A percentile compares a stretch with the other conserved stretches of the same genome.
phyloP scores from a whole-genome alignment of 2,113 vertebrate species.

The Ailuropoda melanoleuca region DNA sequence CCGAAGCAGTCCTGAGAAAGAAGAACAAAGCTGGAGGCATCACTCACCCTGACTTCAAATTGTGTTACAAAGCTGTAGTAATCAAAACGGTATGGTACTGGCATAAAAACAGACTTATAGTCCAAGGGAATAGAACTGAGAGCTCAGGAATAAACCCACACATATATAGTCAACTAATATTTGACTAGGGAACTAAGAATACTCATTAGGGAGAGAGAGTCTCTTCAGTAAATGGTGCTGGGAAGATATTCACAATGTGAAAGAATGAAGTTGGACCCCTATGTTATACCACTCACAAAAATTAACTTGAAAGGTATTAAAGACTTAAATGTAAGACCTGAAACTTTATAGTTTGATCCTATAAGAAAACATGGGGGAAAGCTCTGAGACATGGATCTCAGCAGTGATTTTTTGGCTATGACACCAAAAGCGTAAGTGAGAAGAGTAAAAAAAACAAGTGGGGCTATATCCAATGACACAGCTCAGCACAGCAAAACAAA shows the following conservation, averaged over 20 bases:
- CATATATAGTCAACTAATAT: not conserved
- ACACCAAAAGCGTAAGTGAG: not conserved
- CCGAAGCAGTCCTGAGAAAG: not conserved
- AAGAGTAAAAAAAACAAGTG: not conserved
- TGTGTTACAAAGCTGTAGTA: not conserved
- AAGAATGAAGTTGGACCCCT: not conserved
- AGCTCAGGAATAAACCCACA: not conserved
- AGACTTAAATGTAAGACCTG: not conserved
- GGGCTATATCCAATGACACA: not conserved
- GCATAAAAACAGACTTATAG: not conserved
- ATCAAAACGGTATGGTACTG: not conserved
- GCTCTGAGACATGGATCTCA: not conserved
- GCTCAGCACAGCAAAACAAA: not conserved
- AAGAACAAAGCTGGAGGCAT: not conserved
- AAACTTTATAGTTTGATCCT: not conserved
- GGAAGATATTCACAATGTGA: not conserved
- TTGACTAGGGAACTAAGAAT: not conserved
- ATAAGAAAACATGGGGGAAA: not conserved
- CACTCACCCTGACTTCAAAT: not conserved
- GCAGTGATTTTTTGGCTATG: not conserved
- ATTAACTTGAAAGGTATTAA: not conserved
- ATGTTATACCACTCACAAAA: not conserved
- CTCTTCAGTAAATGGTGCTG: not conserved
- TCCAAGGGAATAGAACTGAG: not conserved
- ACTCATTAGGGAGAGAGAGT: not conserved